Base-by-base conservation (phyloP, 2,797 vertebrate species). In the Hydrocynus forskahlii region DNA sequence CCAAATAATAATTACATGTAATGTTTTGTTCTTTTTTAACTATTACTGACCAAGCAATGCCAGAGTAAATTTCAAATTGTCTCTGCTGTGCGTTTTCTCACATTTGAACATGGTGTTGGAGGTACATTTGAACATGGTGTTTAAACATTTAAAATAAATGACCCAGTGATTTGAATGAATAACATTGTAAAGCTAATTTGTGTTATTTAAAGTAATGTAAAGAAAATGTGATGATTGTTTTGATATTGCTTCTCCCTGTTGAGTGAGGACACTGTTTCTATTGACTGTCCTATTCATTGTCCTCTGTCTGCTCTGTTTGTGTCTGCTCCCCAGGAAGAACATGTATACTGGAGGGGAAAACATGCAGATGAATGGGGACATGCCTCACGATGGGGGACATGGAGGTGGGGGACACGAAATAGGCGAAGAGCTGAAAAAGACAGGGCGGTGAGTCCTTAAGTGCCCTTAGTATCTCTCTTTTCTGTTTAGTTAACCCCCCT, bases 311-410 rank as follows among this genome's bases (percentile, higher is more conserved):
- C 23, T 8, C 9, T 57, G 8, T 59, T 67, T 25, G 21, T 63
- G 73, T 86, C 16, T 84, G 23, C 43, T 79, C 8, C 75, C 77
- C 75, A 99, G 98, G 89, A 99, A 99, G 90, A 99, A 97, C 90
- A 95, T 97, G 96, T 98, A 98, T 57, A 92, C 97, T 0, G 97
- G 96, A 70, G 96, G 95, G 4, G 98, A 99, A 40, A 95, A 92
- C 7, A 25, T 95, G 0, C 97, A 99, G 90, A 98, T 99, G 97
- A 99, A 99, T 0, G 98, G 97, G 66, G 96, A 97, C 85, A 96
- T 93, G 0, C 96, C 96, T 75, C 96, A 97, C 0, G 96, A 96
- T 0, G 95, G 94, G 38, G 96, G 96, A 0, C 95, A 96, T 0
- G 96, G 96, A 10, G 94, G 96, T 19, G 96, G 97, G 0, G 97